A percentile compares a stretch with the other conserved stretches of the same genome.
These are phyloP conservation scores for Bombyx huttoni DNA, from an alignment of 2,888 invertebrate genomes.

Conservation along the genomic window DNA sequence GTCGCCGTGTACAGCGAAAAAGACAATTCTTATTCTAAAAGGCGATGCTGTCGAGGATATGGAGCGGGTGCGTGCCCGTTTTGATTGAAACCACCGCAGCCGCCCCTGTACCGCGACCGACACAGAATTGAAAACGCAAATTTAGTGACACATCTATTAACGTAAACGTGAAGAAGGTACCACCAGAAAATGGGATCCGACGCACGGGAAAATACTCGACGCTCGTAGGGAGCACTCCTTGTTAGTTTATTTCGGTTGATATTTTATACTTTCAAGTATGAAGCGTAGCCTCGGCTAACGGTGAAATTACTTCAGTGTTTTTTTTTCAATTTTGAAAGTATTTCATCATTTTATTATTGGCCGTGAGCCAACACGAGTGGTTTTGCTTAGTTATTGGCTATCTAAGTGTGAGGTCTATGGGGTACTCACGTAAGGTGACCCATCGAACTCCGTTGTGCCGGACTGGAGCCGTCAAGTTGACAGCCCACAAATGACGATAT, in stretches of 20 bases:
- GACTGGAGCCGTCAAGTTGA: too few relatives aligned
- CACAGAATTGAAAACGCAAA: conserved; percentile 66
- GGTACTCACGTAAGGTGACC: too few relatives aligned
- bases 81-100: conserved; percentile 60
- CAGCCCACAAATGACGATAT: too few relatives aligned
- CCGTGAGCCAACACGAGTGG: too few relatives aligned
- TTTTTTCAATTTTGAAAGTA: too few relatives aligned
- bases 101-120: conserved; percentile 25
- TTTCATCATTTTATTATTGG: too few relatives aligned
- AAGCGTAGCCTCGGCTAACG: too few relatives aligned
- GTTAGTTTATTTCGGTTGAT: neutral
- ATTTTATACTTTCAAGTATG: neutral
- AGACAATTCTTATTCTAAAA: conserved; percentile 73
- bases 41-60: conserved; percentile 62
- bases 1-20: conserved; percentile 57
- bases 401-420: too few relatives aligned
- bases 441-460: too few relatives aligned
- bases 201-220: conserved; percentile 18
- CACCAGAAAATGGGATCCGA: conserved; percentile 42
- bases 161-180: conserved; percentile 45
- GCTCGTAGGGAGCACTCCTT: conserved; percentile 7
- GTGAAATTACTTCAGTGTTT: too few relatives aligned
- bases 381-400: too few relatives aligned
- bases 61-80: conserved; percentile 65
- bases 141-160: conserved; percentile 69